Conservation (phyloP, 2,113 vertebrate species). For the Hypocryptadius cinnamomeus region DNA sequence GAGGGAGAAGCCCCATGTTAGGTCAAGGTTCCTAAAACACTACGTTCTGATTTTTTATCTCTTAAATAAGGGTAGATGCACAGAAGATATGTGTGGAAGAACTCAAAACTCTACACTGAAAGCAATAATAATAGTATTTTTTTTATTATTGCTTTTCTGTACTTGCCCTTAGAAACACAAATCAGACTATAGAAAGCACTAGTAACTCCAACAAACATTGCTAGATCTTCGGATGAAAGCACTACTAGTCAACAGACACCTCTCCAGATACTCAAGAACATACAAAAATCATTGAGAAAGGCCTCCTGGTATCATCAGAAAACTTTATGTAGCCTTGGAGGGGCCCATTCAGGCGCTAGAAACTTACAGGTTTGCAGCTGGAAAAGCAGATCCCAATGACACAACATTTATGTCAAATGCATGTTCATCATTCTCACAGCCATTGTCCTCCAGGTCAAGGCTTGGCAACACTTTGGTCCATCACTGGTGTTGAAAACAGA, state of each 20-base stretch:
- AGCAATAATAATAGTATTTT: background rate
- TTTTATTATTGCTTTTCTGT: background rate
- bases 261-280: background rate
- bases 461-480: background rate
- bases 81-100: background rate
- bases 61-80: background rate
- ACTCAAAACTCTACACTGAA: background rate
- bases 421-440: background rate
- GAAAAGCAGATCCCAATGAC: background rate
- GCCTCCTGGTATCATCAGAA: background rate
- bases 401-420: rapidly evolving
- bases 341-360: background rate
- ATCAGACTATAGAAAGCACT: background rate
- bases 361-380: background rate
- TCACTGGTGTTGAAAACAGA: background rate
- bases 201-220: background rate
- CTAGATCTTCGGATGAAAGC: background rate
- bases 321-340: background rate
- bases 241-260: background rate
- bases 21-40: background rate
- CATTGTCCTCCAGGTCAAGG: background rate
- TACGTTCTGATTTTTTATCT: background rate
- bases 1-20: background rate
- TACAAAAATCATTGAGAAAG: background rate
- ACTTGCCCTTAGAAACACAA: background rate